Percentiles rank a stretch among this genome's conserved stretches.
phyloP scores from a whole-genome alignment of 1,140 invertebrate species.

The Octopus sinensis region DNA sequence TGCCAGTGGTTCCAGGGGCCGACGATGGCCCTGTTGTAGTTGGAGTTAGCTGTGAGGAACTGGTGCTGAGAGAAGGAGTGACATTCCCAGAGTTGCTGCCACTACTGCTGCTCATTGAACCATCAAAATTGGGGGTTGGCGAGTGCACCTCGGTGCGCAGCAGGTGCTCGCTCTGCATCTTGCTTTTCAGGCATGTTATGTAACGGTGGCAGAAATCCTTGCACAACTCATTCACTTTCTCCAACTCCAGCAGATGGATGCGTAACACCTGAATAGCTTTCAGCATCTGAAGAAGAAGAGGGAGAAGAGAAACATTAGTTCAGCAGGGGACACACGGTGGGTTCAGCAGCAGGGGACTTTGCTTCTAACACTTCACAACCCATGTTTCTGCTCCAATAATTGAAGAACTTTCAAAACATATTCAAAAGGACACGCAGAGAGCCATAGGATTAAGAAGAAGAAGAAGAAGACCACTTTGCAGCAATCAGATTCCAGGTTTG shows the following conservation, averaged over 20 bases:
- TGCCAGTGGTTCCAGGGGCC: background rate
- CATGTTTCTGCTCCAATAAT: no score
- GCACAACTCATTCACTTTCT: slow-evolving; percentile 58
- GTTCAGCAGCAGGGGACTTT: no score
- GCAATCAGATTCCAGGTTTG: no score
- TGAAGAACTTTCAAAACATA: no score
- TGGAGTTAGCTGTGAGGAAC: background rate
- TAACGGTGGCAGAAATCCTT: slow-evolving; percentile 58
- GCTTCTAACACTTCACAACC: no score
- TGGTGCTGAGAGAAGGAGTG: background rate
- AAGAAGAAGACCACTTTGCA: no score
- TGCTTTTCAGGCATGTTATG: slow-evolving; percentile 54
- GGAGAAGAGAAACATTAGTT: background rate
- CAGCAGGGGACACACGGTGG: no score
- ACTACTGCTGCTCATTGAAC: background rate
- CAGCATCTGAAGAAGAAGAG: slow-evolving; percentile 50
- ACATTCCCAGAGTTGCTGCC: background rate
- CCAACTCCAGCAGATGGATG: slow-evolving; percentile 57
- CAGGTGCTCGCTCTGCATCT: slow-evolving; percentile 54
- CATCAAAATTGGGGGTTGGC: slow-evolving; percentile 23
- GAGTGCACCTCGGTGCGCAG: slow-evolving; percentile 36
- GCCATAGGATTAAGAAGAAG: no score
- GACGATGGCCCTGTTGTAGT: background rate
- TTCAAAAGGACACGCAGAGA: no score
- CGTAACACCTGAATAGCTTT: slow-evolving; percentile 57